phyloP scores from a whole-genome alignment of 2,888 invertebrate species.

The Hedychridium roseum region DNA sequence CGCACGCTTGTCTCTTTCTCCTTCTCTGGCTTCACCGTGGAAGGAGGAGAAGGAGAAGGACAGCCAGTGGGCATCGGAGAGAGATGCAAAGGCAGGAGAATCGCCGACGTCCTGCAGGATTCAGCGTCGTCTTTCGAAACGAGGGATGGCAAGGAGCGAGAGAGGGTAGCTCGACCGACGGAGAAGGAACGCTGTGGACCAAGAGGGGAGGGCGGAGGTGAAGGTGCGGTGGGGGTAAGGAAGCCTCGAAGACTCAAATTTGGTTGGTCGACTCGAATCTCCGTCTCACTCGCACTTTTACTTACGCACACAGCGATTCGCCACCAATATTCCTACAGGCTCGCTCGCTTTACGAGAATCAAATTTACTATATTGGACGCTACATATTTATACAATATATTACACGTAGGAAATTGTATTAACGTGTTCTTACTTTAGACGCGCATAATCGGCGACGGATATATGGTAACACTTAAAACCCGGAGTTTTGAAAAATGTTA shows the following conservation, averaged over 20 bases:
- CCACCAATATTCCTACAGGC: no score
- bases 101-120: conserved; percentile 34
- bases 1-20: conserved; percentile 28
- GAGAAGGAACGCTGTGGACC: conserved; percentile 11
- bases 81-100: conserved; percentile 21
- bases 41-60: conserved; percentile 6
- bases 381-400: no score
- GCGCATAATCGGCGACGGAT: no score
- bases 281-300: conserved; percentile 14
- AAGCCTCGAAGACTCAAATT: conserved; percentile 56
- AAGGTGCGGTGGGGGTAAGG: conserved; percentile 35
- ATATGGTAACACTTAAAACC: no score
- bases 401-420: no score
- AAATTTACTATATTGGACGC: no score
- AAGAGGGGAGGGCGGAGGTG: conserved; percentile 27
- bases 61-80: conserved; percentile 11
- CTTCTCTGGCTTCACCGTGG: conserved; percentile 13
- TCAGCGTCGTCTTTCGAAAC: conserved; percentile 25
- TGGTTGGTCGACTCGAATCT: conserved; percentile 57
- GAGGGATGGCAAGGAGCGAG: conserved; percentile 14
- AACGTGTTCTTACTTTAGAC: background rate
- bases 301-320: no score
- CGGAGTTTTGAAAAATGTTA: no score
- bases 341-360: no score
- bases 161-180: conserved; percentile 14